Evolutionary conservation across 2,113 vertebrate genomes (phyloP).

Genomic region (Dasyprocta punctata): DNA sequence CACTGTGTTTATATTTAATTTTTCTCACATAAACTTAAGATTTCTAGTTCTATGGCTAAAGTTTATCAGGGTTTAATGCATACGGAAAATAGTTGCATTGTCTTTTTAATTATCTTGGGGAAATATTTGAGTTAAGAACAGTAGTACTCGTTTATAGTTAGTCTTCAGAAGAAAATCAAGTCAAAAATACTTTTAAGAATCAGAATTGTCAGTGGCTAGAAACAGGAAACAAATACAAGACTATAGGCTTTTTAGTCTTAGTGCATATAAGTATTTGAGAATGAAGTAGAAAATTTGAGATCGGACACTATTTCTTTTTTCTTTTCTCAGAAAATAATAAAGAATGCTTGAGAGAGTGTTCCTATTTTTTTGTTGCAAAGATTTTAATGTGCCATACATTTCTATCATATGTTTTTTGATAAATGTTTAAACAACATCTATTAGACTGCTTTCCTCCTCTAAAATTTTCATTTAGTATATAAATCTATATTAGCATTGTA

Average conservation of each 20-base stretch:
- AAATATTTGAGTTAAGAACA: no score
- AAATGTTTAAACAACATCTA: not conserved
- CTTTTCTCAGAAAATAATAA: not conserved
- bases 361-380: not conserved
- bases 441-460: not conserved
- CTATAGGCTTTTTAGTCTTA: not conserved
- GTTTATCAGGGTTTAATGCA: not conserved
- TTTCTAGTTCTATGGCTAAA: not conserved
- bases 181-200: not conserved
- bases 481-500: not conserved
- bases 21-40: not conserved
- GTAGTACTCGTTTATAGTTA: not conserved
- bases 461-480: not conserved
- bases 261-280: not conserved
- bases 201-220: not conserved
- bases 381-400: not conserved
- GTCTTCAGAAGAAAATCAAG: not conserved
- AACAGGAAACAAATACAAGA: not conserved
- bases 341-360: not conserved
- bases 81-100: not conserved
- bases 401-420: not conserved
- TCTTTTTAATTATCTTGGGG: not conserved
- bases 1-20: conserved; percentile 8
- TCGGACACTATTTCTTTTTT: not conserved
- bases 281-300: conserved; percentile 16